Percentiles rank a stretch among this genome's conserved stretches.
phyloP scores from a whole-genome alignment of 2,113 vertebrate genomes.

The Guaruba guarouba region DNA sequence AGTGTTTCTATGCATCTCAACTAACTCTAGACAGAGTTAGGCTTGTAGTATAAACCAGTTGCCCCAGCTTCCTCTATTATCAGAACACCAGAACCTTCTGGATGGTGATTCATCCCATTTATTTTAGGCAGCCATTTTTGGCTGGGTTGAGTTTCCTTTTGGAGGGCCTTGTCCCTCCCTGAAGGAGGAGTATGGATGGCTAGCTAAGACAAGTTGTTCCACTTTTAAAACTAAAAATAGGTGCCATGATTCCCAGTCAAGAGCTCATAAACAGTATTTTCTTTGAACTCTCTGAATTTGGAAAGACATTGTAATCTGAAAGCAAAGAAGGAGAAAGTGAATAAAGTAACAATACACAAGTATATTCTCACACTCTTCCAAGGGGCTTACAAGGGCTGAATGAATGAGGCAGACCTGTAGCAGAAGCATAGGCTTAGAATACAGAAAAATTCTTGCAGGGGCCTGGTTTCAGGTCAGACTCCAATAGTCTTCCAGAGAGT shows the following conservation, averaged over 20 bases:
- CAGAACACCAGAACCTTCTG: not conserved
- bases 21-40: not conserved
- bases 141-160: not conserved
- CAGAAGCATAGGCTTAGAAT: not conserved
- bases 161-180: not conserved
- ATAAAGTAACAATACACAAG: not conserved
- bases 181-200: not conserved
- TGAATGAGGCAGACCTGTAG: not conserved
- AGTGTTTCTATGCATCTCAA: not conserved
- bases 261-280: not conserved
- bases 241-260: not conserved
- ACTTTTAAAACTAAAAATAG: not conserved
- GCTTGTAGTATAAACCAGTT: not conserved
- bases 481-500: not conserved
- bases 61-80: not conserved
- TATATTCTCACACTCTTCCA: not conserved
- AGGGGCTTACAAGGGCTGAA: not conserved
- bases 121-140: not conserved
- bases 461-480: not conserved
- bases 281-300: not conserved
- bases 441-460: not conserved
- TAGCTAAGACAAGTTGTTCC: not conserved
- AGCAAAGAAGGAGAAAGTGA: not conserved
- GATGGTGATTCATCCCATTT: not conserved
- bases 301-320: not conserved